phyloP scores from a whole-genome alignment of 2,797 vertebrate genomes.

The Lepus oiostolus region DNA sequence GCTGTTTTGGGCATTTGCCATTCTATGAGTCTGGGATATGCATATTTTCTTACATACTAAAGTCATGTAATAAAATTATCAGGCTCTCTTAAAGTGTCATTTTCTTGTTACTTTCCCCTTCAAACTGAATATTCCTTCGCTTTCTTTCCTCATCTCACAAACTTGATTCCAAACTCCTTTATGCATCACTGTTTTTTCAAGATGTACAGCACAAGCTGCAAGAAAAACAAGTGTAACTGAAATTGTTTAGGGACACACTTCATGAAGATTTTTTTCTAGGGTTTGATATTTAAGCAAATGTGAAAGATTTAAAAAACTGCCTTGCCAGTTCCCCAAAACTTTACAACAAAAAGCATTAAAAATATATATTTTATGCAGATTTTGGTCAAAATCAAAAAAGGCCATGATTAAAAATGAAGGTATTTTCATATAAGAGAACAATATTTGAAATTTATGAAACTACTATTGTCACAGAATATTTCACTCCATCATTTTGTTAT shows the following conservation, averaged over 20 bases:
- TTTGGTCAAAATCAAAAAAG: neutral
- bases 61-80: neutral
- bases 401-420: neutral
- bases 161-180: slow-evolving; percentile 69
- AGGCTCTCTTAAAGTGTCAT: neutral
- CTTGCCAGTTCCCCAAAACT: slow-evolving; percentile 11
- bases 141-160: neutral
- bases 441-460: neutral
- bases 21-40: neutral
- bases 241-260: slow-evolving; percentile 65
- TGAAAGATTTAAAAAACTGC: slow-evolving; percentile 28
- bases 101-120: slow-evolving; percentile 45
- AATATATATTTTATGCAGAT: slow-evolving; percentile 23
- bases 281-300: slow-evolving; percentile 69
- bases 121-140: slow-evolving; percentile 26
- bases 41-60: neutral
- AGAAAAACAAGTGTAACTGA: slow-evolving; percentile 65
- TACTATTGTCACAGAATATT: neutral
- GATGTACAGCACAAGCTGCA: slow-evolving; percentile 58
- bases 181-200: slow-evolving; percentile 71
- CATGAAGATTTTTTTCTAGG: slow-evolving; percentile 71
- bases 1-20: too few species aligned
- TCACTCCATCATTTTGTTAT: neutral
- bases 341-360: slow-evolving; percentile 50
- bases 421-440: neutral